These are phyloP conservation scores for Cerastoderma edule DNA, from an alignment of 2,888 invertebrate genomes.

Conservation along the genomic window DNA sequence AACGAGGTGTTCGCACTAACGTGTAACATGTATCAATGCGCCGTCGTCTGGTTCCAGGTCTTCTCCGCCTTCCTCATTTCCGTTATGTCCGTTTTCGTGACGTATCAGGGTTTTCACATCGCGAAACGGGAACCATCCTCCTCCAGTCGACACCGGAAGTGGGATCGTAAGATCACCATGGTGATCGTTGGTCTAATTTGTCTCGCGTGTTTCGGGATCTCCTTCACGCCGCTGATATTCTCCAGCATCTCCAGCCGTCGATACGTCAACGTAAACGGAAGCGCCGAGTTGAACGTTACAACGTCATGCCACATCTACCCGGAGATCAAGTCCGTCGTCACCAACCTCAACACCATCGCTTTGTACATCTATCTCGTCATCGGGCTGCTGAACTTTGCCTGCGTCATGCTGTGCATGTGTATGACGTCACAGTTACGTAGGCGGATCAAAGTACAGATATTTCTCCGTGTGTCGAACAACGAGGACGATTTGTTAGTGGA, in stretches of 20 bases:
- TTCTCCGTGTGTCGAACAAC: conserved; percentile 13
- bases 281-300: not conserved
- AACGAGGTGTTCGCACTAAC: conserved; percentile 16
- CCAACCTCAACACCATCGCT: conserved; percentile 11
- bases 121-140: conserved; percentile 7
- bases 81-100: conserved; percentile 8
- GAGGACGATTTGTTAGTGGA: conserved; percentile 26
- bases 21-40: conserved; percentile 28
- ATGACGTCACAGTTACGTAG: conserved; percentile 19
- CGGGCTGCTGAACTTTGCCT: conserved; percentile 11
- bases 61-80: conserved; percentile 26
- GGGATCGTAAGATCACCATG: not conserved
- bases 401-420: conserved; percentile 18
- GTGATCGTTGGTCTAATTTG: conserved; percentile 11
- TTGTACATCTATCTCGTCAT: conserved; percentile 17
- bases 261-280: conserved; percentile 1
- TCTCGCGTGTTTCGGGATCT: conserved; percentile 9
- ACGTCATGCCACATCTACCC: conserved; percentile 18
- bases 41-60: conserved; percentile 29
- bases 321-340: conserved; percentile 10
- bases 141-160: conserved; percentile 16
- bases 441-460: conserved; percentile 19
- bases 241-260: conserved; percentile 8
- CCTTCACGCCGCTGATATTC: conserved; percentile 19
- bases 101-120: conserved; percentile 16